Evolutionary conservation across 2,797 vertebrate genomes (phyloP), one percentile per base, ranked within the genome.

Genomic region (Sebastes minor): DNA sequence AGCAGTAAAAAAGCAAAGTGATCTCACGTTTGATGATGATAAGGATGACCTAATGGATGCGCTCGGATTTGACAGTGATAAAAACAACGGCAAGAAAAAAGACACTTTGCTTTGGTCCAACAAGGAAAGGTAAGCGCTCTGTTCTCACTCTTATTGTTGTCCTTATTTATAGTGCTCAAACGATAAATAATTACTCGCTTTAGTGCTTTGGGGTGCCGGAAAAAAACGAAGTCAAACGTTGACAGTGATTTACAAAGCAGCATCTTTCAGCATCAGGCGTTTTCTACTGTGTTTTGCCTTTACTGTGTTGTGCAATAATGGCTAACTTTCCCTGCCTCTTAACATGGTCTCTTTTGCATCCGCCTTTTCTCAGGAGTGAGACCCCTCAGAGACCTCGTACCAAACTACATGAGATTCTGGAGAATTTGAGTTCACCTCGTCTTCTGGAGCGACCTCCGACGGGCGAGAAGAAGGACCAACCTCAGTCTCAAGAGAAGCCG

Each of bases 381-480:
- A 72, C 86, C 59, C 89, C 93, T 55, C 94, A 79, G 57, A 96
- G 96, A 73, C 92, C 95, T 28, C 96, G 95, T 8, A 96, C 95
- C 10, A 95, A 94, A 88, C 92, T 98, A 23, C 96, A 97, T 22
- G 97, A 98, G 86, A 96, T 99, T 71, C 90, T 98, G 74, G 96
- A 96, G 63, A 91, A 92, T 57, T 91, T 95, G 63, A 94, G 96
- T 0, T 86, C 94, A 13, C 71, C 95, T 68, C 96, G 84, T 61
- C 90, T 95, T 46, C 91, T 95, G 53, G 94, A 96, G 71, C 88
- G 80, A 60, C 96, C 95, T 0, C 81, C 75, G 4, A 87, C 89
- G 0, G 95, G 94, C 2, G 94, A 97, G 68, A 87, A 22, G 67
- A 95, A 88, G 66, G 95, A 97, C 3, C 86, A 93, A 25, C 42